Base-by-base conservation (phyloP, 2,113 vertebrate genomes). In the Paedocypris sp. region DNA sequence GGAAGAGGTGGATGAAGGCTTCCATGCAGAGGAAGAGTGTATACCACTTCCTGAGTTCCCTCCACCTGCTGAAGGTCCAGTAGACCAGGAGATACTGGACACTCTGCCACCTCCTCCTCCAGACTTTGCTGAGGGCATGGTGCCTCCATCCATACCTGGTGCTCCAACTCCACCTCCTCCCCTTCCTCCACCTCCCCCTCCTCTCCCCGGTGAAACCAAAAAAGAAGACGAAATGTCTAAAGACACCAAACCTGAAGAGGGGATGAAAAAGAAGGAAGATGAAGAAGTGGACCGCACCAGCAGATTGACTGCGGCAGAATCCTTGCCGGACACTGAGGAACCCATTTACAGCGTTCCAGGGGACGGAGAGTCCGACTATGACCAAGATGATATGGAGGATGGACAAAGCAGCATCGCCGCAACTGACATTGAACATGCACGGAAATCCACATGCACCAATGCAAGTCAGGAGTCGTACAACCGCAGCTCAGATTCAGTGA, bases 401-500 rank as follows among this genome's bases (percentile, higher is more conserved):
- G 83, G 83, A 65, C 76, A 79, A 4, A 85, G 84, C 3, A 90
- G 85, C 0, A 10, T 82, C 0, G 63, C 83, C 0, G 77, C 83
- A 42, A 68, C 83, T 0, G 88, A 86, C 1, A 86, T 86, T 23
- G 87, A 90, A 50, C 76, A 79, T 15, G 79, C 84, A 28, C 84
- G 85, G 59, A 84, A 87, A 72, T 93, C 89, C 4, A 88, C 87
- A 33, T 90, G 87, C 68, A 90, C 88, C 66, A 86, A 86, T 18
- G 75, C 81, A 70, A 90, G 87, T 71, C 61, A 87, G 4, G 89
- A 91, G 72, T 92, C 90, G 47, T 89, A 87, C 77, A 87, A 79
- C 71, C 89, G 87, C 70, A 93, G 91, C 80, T 83, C 90, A 41
- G 90, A 92, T 80, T 93, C 90, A 59, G 91, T 94, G 78, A 88